Evolutionary conservation across 2,888 invertebrate genomes (phyloP).

Genomic region (Dioctria linearis): DNA sequence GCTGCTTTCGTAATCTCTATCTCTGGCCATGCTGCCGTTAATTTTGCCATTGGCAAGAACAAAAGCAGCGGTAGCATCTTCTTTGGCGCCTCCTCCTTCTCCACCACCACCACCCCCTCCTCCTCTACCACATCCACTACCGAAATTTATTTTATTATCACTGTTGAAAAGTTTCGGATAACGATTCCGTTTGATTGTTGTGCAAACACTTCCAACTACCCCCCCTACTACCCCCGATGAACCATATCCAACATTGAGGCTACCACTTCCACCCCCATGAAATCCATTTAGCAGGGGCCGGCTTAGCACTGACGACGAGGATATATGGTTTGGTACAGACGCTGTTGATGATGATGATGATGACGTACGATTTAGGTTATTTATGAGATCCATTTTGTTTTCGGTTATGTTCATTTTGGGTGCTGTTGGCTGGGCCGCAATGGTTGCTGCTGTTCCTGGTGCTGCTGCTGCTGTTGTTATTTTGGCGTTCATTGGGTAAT

Average conservation of each 20-base stretch:
- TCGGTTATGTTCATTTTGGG: slow-evolving; percentile 71
- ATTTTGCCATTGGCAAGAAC: background rate
- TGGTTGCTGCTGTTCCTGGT: slow-evolving; percentile 58
- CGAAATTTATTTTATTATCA: slow-evolving; percentile 69
- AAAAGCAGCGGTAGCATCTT: slow-evolving; percentile 55
- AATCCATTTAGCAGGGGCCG: slow-evolving; percentile 53
- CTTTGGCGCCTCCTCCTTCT: slow-evolving; percentile 54
- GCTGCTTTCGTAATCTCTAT: slow-evolving; percentile 36
- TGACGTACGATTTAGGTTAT: slow-evolving; percentile 64
- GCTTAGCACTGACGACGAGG: slow-evolving; percentile 53
- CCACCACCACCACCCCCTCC: too few species aligned
- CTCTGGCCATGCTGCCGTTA: too few species aligned
- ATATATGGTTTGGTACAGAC: slow-evolving; percentile 50
- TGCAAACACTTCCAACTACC: slow-evolving; percentile 60
- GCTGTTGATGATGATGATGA: slow-evolving; percentile 61
- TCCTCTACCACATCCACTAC: slow-evolving; percentile 58
- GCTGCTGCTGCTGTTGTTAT: slow-evolving; percentile 61
- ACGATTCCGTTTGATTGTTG: slow-evolving; percentile 69
- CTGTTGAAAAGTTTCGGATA: slow-evolving; percentile 69
- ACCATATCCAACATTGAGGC: slow-evolving; percentile 62
- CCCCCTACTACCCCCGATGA: slow-evolving; percentile 59
- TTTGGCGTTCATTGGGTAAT: slow-evolving; percentile 61
- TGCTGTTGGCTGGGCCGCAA: slow-evolving; percentile 48
- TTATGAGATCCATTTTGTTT: slow-evolving; percentile 69
- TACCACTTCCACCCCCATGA: slow-evolving; percentile 18